Base-by-base conservation (phyloP, 1,140 invertebrate species). In the Eurosta solidaginis region DNA sequence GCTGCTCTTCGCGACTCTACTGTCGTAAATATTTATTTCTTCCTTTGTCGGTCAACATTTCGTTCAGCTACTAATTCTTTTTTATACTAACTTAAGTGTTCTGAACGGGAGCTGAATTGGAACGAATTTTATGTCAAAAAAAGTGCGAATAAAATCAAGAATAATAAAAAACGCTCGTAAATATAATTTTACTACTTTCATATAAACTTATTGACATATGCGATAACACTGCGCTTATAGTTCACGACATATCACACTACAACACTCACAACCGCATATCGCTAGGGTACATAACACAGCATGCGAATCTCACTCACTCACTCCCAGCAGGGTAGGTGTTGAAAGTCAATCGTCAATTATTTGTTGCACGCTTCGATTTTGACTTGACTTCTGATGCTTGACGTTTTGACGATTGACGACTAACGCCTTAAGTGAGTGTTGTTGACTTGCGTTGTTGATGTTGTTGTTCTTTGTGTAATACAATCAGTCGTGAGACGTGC, bases 311-410 rank as follows among this genome's bases (percentile, higher is more conserved):
- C n/a, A 17, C 25, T n/a, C 54, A n/a, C 12, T 12, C n/a, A 17
- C 25, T n/a, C 54, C 14, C 54, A 36, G 54, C 27, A 63, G 54
- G 54, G 3, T 36, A 63, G 54, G 54, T 63, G 54, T 63, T 63
- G 54, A 63, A 63, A 63, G 54, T 63, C 54, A 63, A 63, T 63
- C 25, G 27, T 63, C 54, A 63, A 63, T 63, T 63, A 63, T 63
- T n/a, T 63, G 54, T 63, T 63, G 54, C 54, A 63, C 36, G 54
- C 54, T 63, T 63, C 54, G 54, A 63, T 63, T 33, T 63, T 27
- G 54, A 33, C 54, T 36, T 63, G 54, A 63, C 54, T 63, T 63
- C 36, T 63, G 54, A 63, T 22, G 14, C 12, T n/a, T n/a, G n/a
- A n/a, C n/a, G n/a, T n/a, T n/a, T n/a, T n/a, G n/a, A n/a, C n/a